phyloP scores from a whole-genome alignment of 2,113 vertebrate species.

The Chloropsis hardwickii region DNA sequence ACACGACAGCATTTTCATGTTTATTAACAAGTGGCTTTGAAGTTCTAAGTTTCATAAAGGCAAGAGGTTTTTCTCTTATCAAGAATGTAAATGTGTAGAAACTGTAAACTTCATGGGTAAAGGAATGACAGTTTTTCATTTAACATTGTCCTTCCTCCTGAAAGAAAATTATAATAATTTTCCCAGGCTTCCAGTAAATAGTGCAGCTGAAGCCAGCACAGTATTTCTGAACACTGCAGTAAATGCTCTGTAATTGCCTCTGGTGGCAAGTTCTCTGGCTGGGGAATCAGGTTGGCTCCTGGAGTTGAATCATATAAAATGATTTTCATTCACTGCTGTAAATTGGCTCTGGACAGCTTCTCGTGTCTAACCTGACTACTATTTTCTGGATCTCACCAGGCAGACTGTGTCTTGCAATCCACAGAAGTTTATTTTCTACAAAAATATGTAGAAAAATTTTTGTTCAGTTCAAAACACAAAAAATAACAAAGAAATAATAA shows the following conservation, averaged over 20 bases:
- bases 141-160: not conserved
- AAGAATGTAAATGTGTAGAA: not conserved
- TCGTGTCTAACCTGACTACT: slow-evolving; percentile 18
- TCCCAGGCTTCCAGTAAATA: slow-evolving; percentile 33
- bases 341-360: slow-evolving; percentile 28
- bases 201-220: slow-evolving; percentile 2
- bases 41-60: not conserved
- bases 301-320: not conserved
- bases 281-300: slow-evolving; percentile 22
- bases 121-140: not conserved
- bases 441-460: not conserved
- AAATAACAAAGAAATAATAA: not conserved
- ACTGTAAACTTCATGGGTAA: not conserved
- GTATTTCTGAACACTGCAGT: slow-evolving; percentile 20
- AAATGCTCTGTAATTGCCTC: slow-evolving; percentile 31
- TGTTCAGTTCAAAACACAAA: not conserved
- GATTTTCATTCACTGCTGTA: slow-evolving; percentile 23
- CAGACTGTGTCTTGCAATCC: not conserved
- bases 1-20: not conserved
- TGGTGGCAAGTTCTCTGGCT: slow-evolving; percentile 39
- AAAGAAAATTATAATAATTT: not conserved
- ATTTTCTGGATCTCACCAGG: not conserved
- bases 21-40: not conserved
- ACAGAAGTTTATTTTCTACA: not conserved
- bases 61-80: not conserved